phyloP scores from a whole-genome alignment of 1,140 invertebrate species.

The Trichonephila clavipes region DNA sequence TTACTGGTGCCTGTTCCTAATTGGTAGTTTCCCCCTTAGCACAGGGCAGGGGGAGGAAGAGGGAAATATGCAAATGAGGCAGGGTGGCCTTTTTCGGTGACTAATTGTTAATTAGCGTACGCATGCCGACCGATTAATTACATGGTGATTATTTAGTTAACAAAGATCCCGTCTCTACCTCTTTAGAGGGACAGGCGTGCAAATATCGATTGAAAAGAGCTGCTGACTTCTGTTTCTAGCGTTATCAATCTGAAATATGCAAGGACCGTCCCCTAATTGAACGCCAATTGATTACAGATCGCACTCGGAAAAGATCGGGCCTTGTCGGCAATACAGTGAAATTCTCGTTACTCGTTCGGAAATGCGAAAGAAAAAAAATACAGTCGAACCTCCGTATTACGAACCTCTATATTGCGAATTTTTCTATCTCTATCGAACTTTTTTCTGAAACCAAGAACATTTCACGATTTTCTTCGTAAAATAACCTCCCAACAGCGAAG shows the following conservation, averaged over 20 bases:
- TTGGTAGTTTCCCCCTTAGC: slow-evolving; percentile 66
- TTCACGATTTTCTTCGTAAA: too few relatives aligned
- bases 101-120: slow-evolving; percentile 77
- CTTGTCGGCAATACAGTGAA: too few relatives aligned
- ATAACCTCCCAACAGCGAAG: too few relatives aligned
- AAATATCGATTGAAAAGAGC: slow-evolving; percentile 68
- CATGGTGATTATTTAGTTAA: slow-evolving; percentile 77
- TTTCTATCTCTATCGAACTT: too few relatives aligned
- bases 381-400: too few relatives aligned
- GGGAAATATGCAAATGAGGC: slow-evolving; percentile 71
- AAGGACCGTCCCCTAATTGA: slow-evolving; percentile 52
- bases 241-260: slow-evolving; percentile 68
- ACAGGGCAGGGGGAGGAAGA: background rate
- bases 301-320: background rate
- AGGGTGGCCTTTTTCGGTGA: slow-evolving; percentile 72
- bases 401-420: too few relatives aligned
- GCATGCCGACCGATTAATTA: slow-evolving; percentile 76
- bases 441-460: too few relatives aligned
- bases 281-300: background rate
- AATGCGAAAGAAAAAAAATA: too few relatives aligned
- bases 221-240: slow-evolving; percentile 72
- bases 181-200: slow-evolving; percentile 55
- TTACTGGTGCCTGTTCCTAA: slow-evolving; percentile 74
- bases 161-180: slow-evolving; percentile 71
- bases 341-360: too few relatives aligned